A percentile compares a stretch with the other conserved stretches of the same genome.
These are phyloP conservation scores for Drosophila hamatofila DNA, from an alignment of 2,888 invertebrate species.

Conservation along the genomic window DNA sequence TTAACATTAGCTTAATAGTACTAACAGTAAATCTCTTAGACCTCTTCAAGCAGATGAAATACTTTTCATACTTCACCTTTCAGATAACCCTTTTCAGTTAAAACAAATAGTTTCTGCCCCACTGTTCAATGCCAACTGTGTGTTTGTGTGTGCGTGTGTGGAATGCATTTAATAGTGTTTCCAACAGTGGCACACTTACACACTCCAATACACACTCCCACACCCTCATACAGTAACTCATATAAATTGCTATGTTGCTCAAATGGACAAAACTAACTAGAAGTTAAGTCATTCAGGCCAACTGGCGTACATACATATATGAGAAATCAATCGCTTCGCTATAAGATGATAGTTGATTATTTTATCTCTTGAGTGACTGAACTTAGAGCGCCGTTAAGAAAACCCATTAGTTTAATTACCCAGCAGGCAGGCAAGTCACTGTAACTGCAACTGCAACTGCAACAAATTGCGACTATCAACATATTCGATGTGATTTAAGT, in stretches of 20 bases:
- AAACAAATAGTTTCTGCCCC: background rate
- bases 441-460: constrained; percentile 46
- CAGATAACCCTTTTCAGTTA: background rate
- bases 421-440: constrained; percentile 39
- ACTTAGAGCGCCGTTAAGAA: constrained; percentile 35
- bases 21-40: too few species aligned
- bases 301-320: constrained; percentile 13
- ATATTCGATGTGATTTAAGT: constrained; percentile 49
- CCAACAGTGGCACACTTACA: constrained; percentile 4
- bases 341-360: constrained; percentile 21
- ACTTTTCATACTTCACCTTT: background rate
- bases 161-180: constrained; percentile 60
- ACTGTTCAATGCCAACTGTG: constrained; percentile 31
- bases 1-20: too few species aligned
- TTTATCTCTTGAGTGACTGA: constrained; percentile 22
- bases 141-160: constrained; percentile 42
- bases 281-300: constrained; percentile 55
- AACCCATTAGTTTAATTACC: constrained; percentile 76
- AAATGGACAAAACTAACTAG: constrained; percentile 49
- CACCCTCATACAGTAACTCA: background rate
- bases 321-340: constrained; percentile 10
- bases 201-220: background rate
- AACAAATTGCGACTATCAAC: constrained; percentile 71
- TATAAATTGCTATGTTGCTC: constrained; percentile 2
- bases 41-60: background rate